Base-by-base conservation (phyloP, 2,113 vertebrate species). In the Petroica traversi region DNA sequence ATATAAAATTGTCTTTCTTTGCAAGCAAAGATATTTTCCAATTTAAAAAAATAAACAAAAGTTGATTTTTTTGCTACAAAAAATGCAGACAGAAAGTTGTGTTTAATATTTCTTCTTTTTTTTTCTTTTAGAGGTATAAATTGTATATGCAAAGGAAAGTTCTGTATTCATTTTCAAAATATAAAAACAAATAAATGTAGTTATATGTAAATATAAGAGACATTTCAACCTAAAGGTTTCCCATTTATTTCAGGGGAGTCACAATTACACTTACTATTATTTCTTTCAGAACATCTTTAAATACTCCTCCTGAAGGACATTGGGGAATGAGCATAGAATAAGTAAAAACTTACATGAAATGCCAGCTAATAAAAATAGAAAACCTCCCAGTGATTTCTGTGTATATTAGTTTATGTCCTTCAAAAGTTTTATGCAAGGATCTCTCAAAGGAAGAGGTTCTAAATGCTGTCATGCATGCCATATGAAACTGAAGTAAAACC, bases 381-480 rank as follows among this genome's bases (percentile, higher is more conserved):
- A 75, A 46, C 1, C 3, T 67, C 12, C 5, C 7, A 14, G 11
- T 36, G 14, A 41, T 75, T 82, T 82, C 25, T 45, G 7, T 19
- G 19, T 6, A 7, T 52, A 9, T 43, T 55, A 6, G 7, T 64
- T 45, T 9, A 5, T 23, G 29, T 23, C 14, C 26, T 59, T 58
- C 34, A 45, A 86, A 75, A 31, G 0, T 8, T 61, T 40, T 40
- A 31, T 22, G 6, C 6, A 61, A 73, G 9, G 7, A 23, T 29
- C 1, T 49, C 22, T 77, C 24, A 43, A 74, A 69, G 20, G 14
- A 69, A 69, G 36, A 62, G 0, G 0, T 58, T 9, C 9, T 31
- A 69, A 62, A 8, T 1, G 3, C 8, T 25, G 1, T 13, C 6
- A 38, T 5, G 3, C 3, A 17, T 26, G 8, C 0, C 3, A 8